Evolutionary conservation across 2,113 vertebrate species (phyloP), one percentile per base, ranked within the genome.

Genomic region (Melanostigma gelatinosum): DNA sequence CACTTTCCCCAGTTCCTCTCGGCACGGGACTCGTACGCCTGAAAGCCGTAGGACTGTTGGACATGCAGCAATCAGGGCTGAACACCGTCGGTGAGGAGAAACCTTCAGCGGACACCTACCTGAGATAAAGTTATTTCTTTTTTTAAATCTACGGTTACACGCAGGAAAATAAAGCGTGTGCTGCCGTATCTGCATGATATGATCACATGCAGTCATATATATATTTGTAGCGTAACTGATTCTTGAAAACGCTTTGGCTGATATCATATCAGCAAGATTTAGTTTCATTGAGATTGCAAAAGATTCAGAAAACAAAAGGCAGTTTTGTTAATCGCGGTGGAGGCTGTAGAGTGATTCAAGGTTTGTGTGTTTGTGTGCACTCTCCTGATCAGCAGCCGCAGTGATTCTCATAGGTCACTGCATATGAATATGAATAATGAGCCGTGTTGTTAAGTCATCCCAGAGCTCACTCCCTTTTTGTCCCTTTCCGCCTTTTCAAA

Each of bases 141-240:
- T 29, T 29, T 29, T 2, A 29, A 34, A 18, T 18, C 15, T 69
- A 34, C 29, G 10, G 13, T 24, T n/a, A 34, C 7, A n/a, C 55
- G 42, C 10, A 44, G 42, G 34, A 46, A 77, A 34, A 50, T 27
- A 22, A 24, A 79, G 77, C 71, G 32, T 24, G 29, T 52, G 60
- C 32, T 60, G 67, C 69, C 20, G 79, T 61, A 80, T 87, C 81
- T 83, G 73, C 74, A 80, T 75, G 69, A 72, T 61, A 75, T 86
- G 72, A 85, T 86, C 75, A 78, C 70, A 73, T 63, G 29, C 15
- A 3, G 48, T 61, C 32, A 77, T 70, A 48, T 67, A 65, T 67
- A 65, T 74, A 66, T 52, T 12, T 60, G 69, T 62, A 61, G 63
- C 40, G 63, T 75, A 0, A 27, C 38, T 82, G 3, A 65, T 70